Percentiles rank a stretch among this genome's conserved stretches.
These are phyloP conservation scores for Crotalus tigris DNA, from an alignment of 2,113 vertebrate genomes.

Conservation along the genomic window DNA sequence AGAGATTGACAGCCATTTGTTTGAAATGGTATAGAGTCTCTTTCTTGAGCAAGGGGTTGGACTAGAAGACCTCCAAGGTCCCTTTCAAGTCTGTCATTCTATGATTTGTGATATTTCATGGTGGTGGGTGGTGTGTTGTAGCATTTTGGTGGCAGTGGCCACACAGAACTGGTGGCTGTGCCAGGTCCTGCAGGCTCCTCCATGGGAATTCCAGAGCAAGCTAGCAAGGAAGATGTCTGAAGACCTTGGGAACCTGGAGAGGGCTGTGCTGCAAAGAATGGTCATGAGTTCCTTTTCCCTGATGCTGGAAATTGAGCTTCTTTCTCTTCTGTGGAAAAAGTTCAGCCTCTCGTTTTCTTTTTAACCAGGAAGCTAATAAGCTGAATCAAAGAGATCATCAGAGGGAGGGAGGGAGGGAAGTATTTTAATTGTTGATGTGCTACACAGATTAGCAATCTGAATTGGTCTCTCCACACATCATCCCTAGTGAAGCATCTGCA, in stretches of 20 bases:
- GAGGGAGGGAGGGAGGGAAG: background rate
- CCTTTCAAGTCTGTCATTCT: too few species aligned
- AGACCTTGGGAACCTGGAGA: background rate
- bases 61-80: background rate
- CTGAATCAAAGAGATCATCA: background rate
- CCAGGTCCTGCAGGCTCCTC: background rate
- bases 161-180: background rate
- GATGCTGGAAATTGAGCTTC: constrained; percentile 30
- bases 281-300: background rate
- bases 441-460: background rate
- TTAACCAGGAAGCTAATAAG: background rate
- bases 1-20: background rate
- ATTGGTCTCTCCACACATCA: too few species aligned
- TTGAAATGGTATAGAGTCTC: background rate
- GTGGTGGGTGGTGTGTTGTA: background rate
- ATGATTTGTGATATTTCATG: background rate
- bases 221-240: background rate
- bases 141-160: background rate
- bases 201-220: background rate
- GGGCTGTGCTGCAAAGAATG: background rate
- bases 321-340: rapidly evolving
- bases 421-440: background rate
- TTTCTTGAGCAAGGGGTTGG: background rate
- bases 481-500: too few species aligned
- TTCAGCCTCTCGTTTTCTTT: background rate